A percentile compares a stretch with the other conserved stretches of the same genome.
These are phyloP conservation scores for Lobophora halterata DNA, from an alignment of 2,888 invertebrate genomes.

Conservation along the genomic window DNA sequence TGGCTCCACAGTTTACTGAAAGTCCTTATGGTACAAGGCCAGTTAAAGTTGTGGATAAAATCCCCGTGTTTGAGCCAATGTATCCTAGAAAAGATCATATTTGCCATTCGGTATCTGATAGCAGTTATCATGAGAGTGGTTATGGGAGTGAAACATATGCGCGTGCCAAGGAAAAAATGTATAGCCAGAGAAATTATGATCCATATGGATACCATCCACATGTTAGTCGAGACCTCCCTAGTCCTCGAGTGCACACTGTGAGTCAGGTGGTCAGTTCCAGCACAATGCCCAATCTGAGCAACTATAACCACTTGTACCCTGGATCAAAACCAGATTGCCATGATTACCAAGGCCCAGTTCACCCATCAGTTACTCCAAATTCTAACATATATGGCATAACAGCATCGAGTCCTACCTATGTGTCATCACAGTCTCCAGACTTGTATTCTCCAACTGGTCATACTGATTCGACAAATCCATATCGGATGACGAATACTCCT, in stretches of 20 bases:
- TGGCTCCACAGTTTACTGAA: constrained; percentile 61
- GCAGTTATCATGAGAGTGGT: constrained; percentile 63
- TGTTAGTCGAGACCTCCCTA: constrained; percentile 56
- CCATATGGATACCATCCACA: constrained; percentile 67
- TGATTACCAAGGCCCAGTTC: constrained; percentile 54
- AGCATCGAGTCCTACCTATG: constrained; percentile 67
- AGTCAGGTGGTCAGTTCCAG: constrained; percentile 74
- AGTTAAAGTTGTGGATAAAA: constrained; percentile 50
- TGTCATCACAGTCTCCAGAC: constrained; percentile 67
- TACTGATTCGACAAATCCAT: constrained; percentile 74
- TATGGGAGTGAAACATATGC: constrained; percentile 64
- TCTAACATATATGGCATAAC: constrained; percentile 63
- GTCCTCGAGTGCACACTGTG: constrained; percentile 67
- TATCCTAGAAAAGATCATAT: constrained; percentile 63
- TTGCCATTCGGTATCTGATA: constrained; percentile 56
- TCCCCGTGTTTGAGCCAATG: constrained; percentile 56
- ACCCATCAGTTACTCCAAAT: constrained; percentile 57
- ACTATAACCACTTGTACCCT: constrained; percentile 59
- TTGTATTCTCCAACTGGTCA: constrained; percentile 74
- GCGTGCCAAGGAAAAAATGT: constrained; percentile 67
- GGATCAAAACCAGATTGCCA: constrained; percentile 51
- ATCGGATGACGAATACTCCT: constrained; percentile 74
- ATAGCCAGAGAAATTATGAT: constrained; percentile 66
- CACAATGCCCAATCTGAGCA: constrained; percentile 75
- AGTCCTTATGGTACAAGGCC: constrained; percentile 52